Evolutionary conservation across 2,797 vertebrate species (phyloP).

Genomic region (Notoglanidium macrostoma): DNA sequence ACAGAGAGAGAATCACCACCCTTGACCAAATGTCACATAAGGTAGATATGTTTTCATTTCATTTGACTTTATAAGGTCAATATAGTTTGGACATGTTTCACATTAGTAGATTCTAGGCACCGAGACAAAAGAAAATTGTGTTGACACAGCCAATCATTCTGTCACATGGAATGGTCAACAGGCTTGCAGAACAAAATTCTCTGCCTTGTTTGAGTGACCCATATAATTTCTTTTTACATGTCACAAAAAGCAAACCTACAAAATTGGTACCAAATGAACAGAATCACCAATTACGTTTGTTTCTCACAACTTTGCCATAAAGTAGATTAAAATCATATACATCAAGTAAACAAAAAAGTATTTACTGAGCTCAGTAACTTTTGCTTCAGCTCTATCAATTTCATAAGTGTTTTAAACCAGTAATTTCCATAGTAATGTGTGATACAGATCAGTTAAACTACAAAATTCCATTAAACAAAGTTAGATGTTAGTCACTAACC

Average conservation of each 20-base stretch:
- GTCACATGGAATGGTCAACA: constrained; percentile 75
- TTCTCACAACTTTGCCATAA: background rate
- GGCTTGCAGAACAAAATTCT: constrained; percentile 75
- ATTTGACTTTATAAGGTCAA: background rate
- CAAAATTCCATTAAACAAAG: constrained; percentile 5
- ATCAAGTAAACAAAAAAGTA: background rate
- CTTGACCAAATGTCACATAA: constrained; percentile 26
- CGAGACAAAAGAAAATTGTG: constrained; percentile 58
- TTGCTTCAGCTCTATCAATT: background rate
- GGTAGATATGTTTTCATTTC: background rate
- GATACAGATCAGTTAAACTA: background rate
- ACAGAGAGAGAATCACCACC: constrained; percentile 7
- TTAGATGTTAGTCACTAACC: constrained; percentile 71
- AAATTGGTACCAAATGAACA: background rate
- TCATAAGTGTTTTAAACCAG: background rate
- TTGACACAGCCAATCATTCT: constrained; percentile 64
- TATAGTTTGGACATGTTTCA: constrained; percentile 1
- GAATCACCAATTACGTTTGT: background rate
- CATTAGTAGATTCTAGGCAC: constrained; percentile 40
- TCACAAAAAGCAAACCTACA: constrained; percentile 30
- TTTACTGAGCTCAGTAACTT: background rate
- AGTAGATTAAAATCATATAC: background rate
- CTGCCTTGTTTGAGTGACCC: constrained; percentile 71
- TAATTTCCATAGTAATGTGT: background rate
- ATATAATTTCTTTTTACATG: constrained; percentile 72